A percentile compares a stretch with the other conserved stretches of the same genome.
Evolutionary conservation across 2,888 invertebrate genomes (phyloP).

Genomic region (Artemia sinica): DNA sequence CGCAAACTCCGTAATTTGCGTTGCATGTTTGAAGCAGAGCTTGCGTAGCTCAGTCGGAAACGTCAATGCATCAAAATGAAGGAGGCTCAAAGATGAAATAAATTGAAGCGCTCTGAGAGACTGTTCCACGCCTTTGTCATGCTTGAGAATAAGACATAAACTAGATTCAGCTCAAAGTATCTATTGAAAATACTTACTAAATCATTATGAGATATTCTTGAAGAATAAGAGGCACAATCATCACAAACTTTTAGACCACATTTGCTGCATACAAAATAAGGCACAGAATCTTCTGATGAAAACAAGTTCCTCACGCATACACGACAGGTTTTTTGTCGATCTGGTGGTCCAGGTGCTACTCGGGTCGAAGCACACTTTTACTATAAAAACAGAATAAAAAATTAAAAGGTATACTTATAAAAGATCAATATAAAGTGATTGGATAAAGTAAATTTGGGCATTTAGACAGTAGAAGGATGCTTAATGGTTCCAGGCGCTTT

Average conservation of each 20-base stretch:
- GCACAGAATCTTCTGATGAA: neutral
- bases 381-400: neutral
- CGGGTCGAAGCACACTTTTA: neutral
- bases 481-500: neutral
- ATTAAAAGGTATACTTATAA: too few relatives aligned
- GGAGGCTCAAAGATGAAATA: too few relatives aligned
- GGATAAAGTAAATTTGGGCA: neutral
- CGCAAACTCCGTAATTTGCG: too few relatives aligned
- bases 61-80: too few relatives aligned
- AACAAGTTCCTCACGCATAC: constrained; percentile 7
- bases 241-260: constrained; percentile 7
- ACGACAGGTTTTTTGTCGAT: constrained; percentile 1
- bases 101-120: too few relatives aligned
- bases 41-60: too few relatives aligned
- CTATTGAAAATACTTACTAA: neutral
- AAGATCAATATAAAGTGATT: neutral
- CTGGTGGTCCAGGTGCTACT: neutral
- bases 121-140: too few relatives aligned
- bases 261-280: constrained; percentile 12
- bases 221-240: constrained; percentile 13
- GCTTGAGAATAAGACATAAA: too few relatives aligned
- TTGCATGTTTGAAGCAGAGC: too few relatives aligned
- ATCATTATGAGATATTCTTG: neutral
- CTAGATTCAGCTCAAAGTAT: too few relatives aligned
- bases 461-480: neutral